These are phyloP conservation scores for Amaurobius ferox DNA, from an alignment of 2,888 invertebrate species.

Conservation along the genomic window DNA sequence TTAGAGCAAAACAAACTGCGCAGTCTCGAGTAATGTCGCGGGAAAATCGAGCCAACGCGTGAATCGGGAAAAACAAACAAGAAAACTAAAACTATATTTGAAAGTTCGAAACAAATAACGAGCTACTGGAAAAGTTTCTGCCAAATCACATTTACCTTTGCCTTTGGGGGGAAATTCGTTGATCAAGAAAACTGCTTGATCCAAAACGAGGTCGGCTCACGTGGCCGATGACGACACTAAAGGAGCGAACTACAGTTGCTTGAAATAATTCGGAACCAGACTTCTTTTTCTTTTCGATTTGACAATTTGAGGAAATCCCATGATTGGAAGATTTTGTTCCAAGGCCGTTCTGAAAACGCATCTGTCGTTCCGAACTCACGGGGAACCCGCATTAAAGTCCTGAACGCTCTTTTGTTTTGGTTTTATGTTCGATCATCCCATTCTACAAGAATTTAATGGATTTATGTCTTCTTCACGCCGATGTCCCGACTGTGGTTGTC, in stretches of 20 bases:
- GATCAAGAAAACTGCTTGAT: conserved; percentile 42
- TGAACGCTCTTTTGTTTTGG: conserved; percentile 13
- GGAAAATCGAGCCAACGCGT: conserved; percentile 15
- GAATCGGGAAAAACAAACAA: conserved; percentile 2
- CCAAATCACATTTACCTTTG: conserved; percentile 33
- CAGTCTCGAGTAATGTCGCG: conserved; percentile 5
- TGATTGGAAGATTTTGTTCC: conserved; percentile 43
- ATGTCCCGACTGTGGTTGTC: conserved; percentile 38
- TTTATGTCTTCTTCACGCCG: conserved; percentile 53
- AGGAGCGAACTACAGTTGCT: conserved; percentile 28
- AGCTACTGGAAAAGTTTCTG: neutral
- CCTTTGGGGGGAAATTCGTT: conserved; percentile 30
- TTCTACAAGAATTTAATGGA: conserved; percentile 32
- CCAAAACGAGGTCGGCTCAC: conserved; percentile 65
- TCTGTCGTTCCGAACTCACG: neutral
- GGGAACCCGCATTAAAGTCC: neutral
- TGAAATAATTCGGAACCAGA: neutral
- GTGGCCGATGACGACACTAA: conserved; percentile 61
- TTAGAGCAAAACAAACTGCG: neutral
- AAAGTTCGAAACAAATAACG: conserved; percentile 7
- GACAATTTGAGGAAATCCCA: conserved; percentile 28
- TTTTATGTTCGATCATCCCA: neutral
- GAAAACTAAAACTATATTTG: neutral
- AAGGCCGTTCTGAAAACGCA: conserved; percentile 27
- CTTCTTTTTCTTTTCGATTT: conserved; percentile 26